These are phyloP conservation scores for Lytechinus variegatus DNA, from an alignment of 35 echinoderm and acorn worm species.

Conservation along the genomic window DNA sequence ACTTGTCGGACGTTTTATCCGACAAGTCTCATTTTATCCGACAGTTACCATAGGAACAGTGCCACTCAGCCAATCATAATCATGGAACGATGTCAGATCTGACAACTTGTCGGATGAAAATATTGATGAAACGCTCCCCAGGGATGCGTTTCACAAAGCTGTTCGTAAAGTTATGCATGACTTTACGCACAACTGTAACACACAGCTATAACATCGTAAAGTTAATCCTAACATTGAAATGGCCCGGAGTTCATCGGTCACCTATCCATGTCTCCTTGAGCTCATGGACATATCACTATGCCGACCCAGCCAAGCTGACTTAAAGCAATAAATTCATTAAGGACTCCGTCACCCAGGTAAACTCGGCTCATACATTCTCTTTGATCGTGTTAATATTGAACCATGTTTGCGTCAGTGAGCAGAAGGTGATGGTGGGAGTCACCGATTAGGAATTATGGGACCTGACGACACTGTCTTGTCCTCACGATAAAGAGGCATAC, in stretches of 20 bases:
- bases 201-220: too few relatives aligned
- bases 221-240: neutral
- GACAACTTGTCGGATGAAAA: too few relatives aligned
- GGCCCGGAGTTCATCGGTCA: neutral
- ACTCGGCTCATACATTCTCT: neutral
- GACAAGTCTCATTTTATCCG: too few relatives aligned
- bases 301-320: neutral
- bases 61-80: too few relatives aligned
- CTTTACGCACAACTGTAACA: too few relatives aligned
- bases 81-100: too few relatives aligned
- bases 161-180: too few relatives aligned
- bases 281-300: neutral
- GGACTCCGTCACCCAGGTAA: neutral
- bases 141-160: too few relatives aligned
- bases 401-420: neutral
- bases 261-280: neutral
- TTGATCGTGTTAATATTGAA: conserved; percentile 20
- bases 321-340: neutral
- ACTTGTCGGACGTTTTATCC: too few relatives aligned
- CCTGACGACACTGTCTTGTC: neutral
- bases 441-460: neutral
- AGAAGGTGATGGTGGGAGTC: neutral
- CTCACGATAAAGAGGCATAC: neutral
- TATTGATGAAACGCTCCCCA: too few relatives aligned
- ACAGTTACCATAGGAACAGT: too few relatives aligned